These are phyloP conservation scores for Rhabdomys dilectus DNA, from an alignment of 2,113 vertebrate genomes.

Conservation along the genomic window DNA sequence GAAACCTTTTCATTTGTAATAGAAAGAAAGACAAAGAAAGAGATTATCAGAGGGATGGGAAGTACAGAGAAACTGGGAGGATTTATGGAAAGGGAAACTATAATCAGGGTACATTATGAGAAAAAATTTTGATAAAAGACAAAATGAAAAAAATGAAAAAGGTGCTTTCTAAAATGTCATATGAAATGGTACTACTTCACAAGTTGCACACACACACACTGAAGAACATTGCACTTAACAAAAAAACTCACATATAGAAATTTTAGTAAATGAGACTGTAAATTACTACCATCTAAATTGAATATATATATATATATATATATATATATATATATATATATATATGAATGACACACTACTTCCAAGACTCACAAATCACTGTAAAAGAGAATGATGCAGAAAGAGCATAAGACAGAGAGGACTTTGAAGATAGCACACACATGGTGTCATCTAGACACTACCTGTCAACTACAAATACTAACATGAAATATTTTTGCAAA, in stretches of 20 bases:
- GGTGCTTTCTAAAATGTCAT: neutral
- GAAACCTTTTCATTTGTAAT: neutral
- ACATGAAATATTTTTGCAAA: neutral
- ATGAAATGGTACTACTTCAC: neutral
- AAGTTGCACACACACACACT: neutral
- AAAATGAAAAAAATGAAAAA: too few relatives aligned
- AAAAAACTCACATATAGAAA: neutral
- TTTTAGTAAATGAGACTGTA: neutral
- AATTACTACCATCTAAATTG: neutral
- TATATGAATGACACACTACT: neutral
- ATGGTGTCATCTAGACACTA: neutral
- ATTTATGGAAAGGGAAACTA: too few relatives aligned
- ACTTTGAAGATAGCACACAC: fast-evolving
- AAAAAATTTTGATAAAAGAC: neutral
- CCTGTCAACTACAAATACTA: too few relatives aligned
- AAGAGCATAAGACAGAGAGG: neutral
- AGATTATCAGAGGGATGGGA: neutral
- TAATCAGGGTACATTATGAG: neutral
- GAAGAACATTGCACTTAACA: neutral
- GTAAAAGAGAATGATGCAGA: neutral
- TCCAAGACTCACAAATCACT: neutral
- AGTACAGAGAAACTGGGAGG: neutral
- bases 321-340: too few relatives aligned
- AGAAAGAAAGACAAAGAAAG: neutral
- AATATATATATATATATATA: too few relatives aligned